These are phyloP conservation scores for Pristionchus mayeri DNA, from an alignment of 2,888 invertebrate species.

Conservation along the genomic window DNA sequence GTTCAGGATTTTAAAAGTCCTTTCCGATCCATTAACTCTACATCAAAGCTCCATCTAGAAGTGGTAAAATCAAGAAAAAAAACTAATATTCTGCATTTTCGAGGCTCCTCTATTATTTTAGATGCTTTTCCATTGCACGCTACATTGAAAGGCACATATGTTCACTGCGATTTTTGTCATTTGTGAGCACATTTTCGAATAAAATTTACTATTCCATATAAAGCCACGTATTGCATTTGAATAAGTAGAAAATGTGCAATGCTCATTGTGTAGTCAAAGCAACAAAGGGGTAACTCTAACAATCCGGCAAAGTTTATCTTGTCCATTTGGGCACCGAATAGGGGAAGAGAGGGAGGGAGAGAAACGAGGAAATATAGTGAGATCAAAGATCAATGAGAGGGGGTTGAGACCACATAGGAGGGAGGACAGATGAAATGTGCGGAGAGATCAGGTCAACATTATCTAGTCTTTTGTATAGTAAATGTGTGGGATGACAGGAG, in stretches of 20 bases:
- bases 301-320: conserved; percentile 35
- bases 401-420: conserved; percentile 10
- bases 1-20: no score
- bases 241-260: no score
- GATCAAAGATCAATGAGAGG: background rate
- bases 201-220: no score
- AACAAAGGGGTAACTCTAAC: conserved; percentile 8
- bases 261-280: background rate
- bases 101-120: no score
- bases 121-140: no score
- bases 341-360: background rate
- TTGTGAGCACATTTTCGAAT: background rate
- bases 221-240: no score
- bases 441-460: background rate
- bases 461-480: background rate
- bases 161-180: background rate
- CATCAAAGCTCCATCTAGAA: no score
- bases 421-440: conserved; percentile 18
- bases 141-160: no score
- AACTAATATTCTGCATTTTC: no score
- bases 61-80: no score
- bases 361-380: background rate
- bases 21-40: no score
- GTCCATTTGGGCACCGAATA: background rate
- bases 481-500: background rate